Evolutionary conservation across 2,888 invertebrate genomes (phyloP), one percentile per base, ranked within the genome.

Genomic region (Andricus curvator): DNA sequence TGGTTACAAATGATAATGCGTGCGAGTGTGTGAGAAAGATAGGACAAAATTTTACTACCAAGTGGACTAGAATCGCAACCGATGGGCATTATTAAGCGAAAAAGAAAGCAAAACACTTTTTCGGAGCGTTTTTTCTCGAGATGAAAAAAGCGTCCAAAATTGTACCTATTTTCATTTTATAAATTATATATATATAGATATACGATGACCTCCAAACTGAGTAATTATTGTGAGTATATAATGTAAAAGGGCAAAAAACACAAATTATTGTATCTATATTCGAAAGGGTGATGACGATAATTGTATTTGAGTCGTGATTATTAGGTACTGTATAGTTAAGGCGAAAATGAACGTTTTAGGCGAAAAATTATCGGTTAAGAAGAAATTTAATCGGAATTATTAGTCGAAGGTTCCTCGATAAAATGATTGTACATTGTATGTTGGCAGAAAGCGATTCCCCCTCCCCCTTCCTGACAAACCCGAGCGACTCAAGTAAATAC

Each of bases 41-140:
- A 85, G 85, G 83, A 89, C 91, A 91, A 92, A 92, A 92, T 91
- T 92, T 91, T 91, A 91, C 91, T 92, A 92, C 92, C 90, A 92
- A 93, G 92, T 92, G 92, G 90, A 92, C 91, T 92, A 92, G 91
- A 93, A 92, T 92, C 92, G 92, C 92, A 92, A 92, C 92, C 92
- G 91, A 93, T 92, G 92, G 92, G 92, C 92, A 93, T 93, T 92
- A 92, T 89, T 90, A 91, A 87, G 84, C 83, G 87, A 88, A 87
- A 88, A 86, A 85, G 88, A 87, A 79, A 88, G 87, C 87, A 89
- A 89, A 87, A 70, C 83, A 83, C 85, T 86, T 90, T 91, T 91
- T 91, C 91, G 91, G 91, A 91, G 89, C 91, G 88, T 92, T 92
- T 92, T 92, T 92, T 92, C 88, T 90, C 89, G 89, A 87, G 88